Base-by-base conservation (phyloP, 2,888 invertebrate species). In the Auanema sp. region DNA sequence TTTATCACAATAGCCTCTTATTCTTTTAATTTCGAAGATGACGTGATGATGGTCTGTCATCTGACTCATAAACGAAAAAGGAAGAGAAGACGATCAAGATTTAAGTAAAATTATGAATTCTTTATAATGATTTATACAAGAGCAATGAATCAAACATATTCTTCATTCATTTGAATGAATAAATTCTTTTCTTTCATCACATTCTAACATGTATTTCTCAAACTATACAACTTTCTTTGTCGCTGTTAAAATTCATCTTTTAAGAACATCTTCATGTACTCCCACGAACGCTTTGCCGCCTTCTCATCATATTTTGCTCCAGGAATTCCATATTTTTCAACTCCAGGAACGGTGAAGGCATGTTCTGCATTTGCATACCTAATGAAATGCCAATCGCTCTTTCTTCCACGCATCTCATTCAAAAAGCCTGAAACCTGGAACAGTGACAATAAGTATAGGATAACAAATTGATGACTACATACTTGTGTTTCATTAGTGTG, bases 281-380 rank as follows among this genome's bases (percentile, higher is more conserved):
- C 33, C 74, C 75, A 75, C 18, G 77, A 71, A 24, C 77, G 61
- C 23, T 70, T 65, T 0, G 68, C 69, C 1, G 78, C 73, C 14
- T 53, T 60, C 18, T 66, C 55, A 55, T 77, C 47, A 44, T 72
- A 78, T 0, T 66, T 67, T 23, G 78, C 76, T 14, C 76, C 75
- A 2, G 69, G 59, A 5, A 73, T 59, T 47, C 60, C 63, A 43
- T 58, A 61, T 25, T 60, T 58, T n/a, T 75, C 66, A n/a, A 65
- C 64, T 11, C 64, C 72, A 44, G 57, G 64, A 54, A 68, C 59
- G 11, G 78, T 79, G 60, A 78, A 78, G 33, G 72, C 77, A 57
- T 79, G 79, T 49, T 66, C 64, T 16, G 79, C 79, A 33, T 72
- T 61, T 3, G 72, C 67, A 54, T 79, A 79, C 56, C 64, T 40